phyloP scores from a whole-genome alignment of 2,888 invertebrate genomes.

The Mycogona germanica region DNA sequence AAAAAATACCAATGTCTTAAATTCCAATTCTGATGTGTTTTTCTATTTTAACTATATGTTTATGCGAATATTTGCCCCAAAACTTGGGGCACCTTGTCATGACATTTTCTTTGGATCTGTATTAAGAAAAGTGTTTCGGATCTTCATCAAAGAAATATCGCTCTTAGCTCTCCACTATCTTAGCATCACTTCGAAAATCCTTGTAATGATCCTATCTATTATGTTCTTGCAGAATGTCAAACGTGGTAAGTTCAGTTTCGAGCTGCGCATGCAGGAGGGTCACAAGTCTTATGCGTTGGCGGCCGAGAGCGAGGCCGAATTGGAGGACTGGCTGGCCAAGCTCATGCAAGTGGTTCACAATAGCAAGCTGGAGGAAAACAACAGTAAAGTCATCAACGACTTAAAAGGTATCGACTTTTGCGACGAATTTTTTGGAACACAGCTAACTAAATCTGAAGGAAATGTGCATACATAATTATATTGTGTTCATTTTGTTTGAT shows the following conservation, averaged over 20 bases:
- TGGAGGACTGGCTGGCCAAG: slow-evolving; percentile 69
- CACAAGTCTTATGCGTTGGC: slow-evolving; percentile 77
- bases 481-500: neutral
- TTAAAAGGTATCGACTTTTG: slow-evolving; percentile 19
- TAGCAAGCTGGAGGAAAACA: slow-evolving; percentile 53
- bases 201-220: too few species aligned
- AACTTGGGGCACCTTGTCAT: too few species aligned
- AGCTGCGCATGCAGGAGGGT: slow-evolving; percentile 70
- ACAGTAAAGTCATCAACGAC: slow-evolving; percentile 14
- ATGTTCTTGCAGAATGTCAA: slow-evolving; percentile 58
- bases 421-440: too few species aligned
- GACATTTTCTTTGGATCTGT: too few species aligned
- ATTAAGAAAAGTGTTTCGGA: too few species aligned
- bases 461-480: neutral
- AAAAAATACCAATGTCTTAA: too few species aligned
- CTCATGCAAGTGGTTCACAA: slow-evolving; percentile 72
- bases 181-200: too few species aligned
- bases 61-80: neutral
- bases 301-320: slow-evolving; percentile 71
- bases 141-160: too few species aligned
- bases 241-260: slow-evolving; percentile 73
- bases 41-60: neutral
- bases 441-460: too few species aligned
- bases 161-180: too few species aligned
- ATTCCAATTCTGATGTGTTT: too few species aligned